Conservation (phyloP, 2,797 vertebrate species). For the Gastrophryne carolinensis region DNA sequence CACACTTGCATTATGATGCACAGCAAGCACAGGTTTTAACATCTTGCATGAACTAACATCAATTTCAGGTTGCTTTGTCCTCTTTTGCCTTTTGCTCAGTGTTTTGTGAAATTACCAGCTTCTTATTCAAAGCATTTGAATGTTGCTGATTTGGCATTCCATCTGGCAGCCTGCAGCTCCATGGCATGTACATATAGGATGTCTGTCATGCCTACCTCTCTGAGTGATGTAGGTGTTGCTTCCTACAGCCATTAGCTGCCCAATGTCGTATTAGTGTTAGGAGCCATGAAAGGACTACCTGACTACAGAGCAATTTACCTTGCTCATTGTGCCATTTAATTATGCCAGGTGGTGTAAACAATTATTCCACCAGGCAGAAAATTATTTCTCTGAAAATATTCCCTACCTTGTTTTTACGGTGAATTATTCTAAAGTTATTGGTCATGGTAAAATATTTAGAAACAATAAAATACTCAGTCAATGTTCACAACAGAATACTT, state of each 20-base stretch:
- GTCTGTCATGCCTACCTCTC: conserved; percentile 30
- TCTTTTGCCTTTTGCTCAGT: conserved; percentile 15
- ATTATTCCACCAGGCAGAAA: background rate
- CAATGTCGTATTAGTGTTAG: conserved; percentile 44
- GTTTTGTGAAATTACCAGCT: conserved; percentile 17
- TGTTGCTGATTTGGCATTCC: conserved; percentile 17
- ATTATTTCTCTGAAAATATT: background rate
- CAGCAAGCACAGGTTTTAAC: background rate
- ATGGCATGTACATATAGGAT: conserved; percentile 33
- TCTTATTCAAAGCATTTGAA: conserved; percentile 24
- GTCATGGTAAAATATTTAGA: background rate
- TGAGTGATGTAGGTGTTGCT: conserved; percentile 34
- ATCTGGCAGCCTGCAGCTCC: conserved; percentile 29
- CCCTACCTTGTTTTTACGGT: background rate
- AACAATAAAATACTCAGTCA: background rate
- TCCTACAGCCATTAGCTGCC: conserved; percentile 43
- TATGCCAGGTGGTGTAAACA: conserved; percentile 37
- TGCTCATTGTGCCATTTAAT: conserved; percentile 25
- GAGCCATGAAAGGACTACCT: conserved; percentile 20
- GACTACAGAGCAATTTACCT: conserved; percentile 35
- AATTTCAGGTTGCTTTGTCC: conserved; percentile 26
- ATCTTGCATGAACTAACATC: conserved; percentile 13
- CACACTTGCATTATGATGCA: conserved; percentile 10
- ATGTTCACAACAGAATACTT: background rate
- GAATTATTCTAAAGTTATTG: background rate